Base-by-base conservation (phyloP, 2,888 invertebrate species). In the Acanthosepion lycidas region DNA sequence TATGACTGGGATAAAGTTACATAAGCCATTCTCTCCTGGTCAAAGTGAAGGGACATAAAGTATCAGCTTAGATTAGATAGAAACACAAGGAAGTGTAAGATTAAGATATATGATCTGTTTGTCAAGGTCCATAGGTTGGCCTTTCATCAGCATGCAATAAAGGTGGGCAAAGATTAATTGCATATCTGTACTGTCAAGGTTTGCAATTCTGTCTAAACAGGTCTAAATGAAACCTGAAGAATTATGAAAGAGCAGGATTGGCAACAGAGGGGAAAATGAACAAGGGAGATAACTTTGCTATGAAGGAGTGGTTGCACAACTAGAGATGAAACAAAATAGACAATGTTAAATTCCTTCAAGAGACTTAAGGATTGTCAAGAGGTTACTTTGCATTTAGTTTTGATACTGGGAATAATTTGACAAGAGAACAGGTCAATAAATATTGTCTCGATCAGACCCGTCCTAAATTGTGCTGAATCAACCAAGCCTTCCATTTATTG, bases 331-430 rank as follows among this genome's bases (percentile, higher is more conserved):
- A 28, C 28, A 8, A 28, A 78, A 78, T 28, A n/a, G n/a, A 78
- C 28, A 78, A 28, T n/a, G n/a, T 78, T n/a, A 78, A 78, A 78
- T 78, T n/a, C n/a, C n/a, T 78, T 28, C 78, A 78, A 78, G 78
- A 78, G 28, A 64, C 26, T 78, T 78, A 12, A n/a, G n/a, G 78
- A 78, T 78, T 18, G n/a, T 4, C 78, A 78, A 78, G 78, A n/a
- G 78, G 78, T 78, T 33, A 78, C 78, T 78, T n/a, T 78, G n/a
- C n/a, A 33, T 78, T 78, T n/a, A 78, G 78, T 78, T 78, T 78
- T 78, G n/a, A 18, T 78, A n/a, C n/a, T 78, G 12, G 78, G n/a
- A 78, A 78, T 78, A 78, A 33, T n/a, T 78, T 78, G n/a, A n/a
- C 78, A 78, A 78, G 78, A 78, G 78, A n/a, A 12, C n/a, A 9